Conservation (phyloP, 2,888 invertebrate genomes). For the Calameuta pallipes region DNA sequence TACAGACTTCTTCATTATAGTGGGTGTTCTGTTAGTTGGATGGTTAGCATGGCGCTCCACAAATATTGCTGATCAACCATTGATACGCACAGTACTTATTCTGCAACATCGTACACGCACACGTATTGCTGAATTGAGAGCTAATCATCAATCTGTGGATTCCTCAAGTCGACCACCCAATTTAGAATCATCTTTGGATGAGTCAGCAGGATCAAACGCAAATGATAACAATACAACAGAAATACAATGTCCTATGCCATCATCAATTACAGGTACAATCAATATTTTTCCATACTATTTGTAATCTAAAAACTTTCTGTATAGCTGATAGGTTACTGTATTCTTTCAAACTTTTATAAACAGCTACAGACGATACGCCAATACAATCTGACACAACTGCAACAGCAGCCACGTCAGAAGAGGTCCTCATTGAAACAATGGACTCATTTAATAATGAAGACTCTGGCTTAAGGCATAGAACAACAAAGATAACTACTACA, state of each 20-base stretch:
- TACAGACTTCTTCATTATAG: constrained; percentile 75
- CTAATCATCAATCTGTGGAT: constrained; percentile 42
- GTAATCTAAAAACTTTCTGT: neutral
- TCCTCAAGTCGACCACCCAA: constrained; percentile 33
- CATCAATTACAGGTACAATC: constrained; percentile 61
- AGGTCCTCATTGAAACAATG: constrained; percentile 58
- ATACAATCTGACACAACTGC: constrained; percentile 53
- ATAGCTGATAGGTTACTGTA: neutral
- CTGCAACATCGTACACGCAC: constrained; percentile 69
- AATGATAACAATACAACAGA: constrained; percentile 38
- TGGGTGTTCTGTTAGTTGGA: constrained; percentile 71
- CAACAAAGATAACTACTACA: constrained; percentile 31
- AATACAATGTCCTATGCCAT: constrained; percentile 46
- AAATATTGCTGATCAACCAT: constrained; percentile 75
- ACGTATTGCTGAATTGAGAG: constrained; percentile 59
- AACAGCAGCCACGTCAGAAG: constrained; percentile 49
- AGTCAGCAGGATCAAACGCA: constrained; percentile 40
- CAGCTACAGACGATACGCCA: neutral
- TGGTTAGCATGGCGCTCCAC: constrained; percentile 84
- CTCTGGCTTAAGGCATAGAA: constrained; percentile 36
- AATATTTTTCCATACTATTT: constrained; percentile 6
- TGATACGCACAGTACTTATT: constrained; percentile 77
- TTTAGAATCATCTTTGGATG: constrained; percentile 45
- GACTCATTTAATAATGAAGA: constrained; percentile 56
- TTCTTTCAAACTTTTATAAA: neutral